These are phyloP conservation scores for Steromphala cineraria DNA, from an alignment of 2,888 invertebrate species.

Conservation along the genomic window DNA sequence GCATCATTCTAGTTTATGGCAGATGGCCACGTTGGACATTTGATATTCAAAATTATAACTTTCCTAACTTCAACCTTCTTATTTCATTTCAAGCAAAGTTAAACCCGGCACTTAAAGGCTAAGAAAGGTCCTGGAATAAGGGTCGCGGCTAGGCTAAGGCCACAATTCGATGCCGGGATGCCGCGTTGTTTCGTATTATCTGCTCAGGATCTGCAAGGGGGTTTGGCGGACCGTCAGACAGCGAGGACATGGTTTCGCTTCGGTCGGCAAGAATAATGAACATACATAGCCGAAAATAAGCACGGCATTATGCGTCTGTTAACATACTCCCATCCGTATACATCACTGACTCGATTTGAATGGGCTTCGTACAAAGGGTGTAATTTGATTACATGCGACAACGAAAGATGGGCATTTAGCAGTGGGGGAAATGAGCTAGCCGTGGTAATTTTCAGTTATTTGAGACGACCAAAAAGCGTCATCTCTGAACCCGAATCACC, in stretches of 20 bases:
- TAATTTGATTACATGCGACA: slow-evolving; percentile 13
- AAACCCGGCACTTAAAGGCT: slow-evolving; percentile 13
- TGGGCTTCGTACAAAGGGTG: not conserved
- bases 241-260: not conserved
- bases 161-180: not conserved
- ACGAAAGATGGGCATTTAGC: slow-evolving; percentile 6
- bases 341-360: slow-evolving; percentile 7
- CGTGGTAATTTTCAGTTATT: slow-evolving; percentile 3
- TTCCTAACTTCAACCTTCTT: slow-evolving; percentile 6
- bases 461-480: not conserved
- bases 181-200: not conserved
- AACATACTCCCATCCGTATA: not conserved
- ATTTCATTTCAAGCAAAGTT: not conserved
- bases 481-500: slow-evolving; percentile 6
- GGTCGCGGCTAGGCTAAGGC: not conserved
- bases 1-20: not conserved
- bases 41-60: slow-evolving; percentile 5
- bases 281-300: not conserved
- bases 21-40: not conserved
- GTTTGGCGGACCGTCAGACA: not conserved
- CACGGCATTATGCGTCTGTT: slow-evolving; percentile 7
- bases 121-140: not conserved
- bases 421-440: not conserved
- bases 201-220: not conserved
- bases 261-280: not conserved